Base-by-base conservation (phyloP, 2,888 invertebrate genomes). In the Aporophyla lueneburgensis region DNA sequence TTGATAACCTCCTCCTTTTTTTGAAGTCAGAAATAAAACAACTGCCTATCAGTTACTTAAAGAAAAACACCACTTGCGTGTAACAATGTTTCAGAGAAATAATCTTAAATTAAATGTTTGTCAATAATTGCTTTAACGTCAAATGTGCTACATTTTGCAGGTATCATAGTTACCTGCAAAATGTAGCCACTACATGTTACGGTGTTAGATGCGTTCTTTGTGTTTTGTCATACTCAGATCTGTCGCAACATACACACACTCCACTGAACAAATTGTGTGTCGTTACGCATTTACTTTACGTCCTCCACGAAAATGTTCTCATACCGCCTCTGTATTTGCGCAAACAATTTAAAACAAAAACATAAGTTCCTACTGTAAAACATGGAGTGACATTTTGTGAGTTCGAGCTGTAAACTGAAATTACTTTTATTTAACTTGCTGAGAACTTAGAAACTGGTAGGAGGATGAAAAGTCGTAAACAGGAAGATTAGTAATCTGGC, bases 241-340 rank as follows among this genome's bases (percentile, higher is more conserved):
- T 86, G 87, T 86, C 86, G 86, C 83, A 70, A 70, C 80, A 86
- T 84, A 87, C 86, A 90, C 85, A 89, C 92, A 78, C 77, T 89
- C 84, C 86, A 88, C 84, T 85, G 89, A 89, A 91, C 91, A 91
- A 89, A 91, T 91, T 89, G 88, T 89, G 82, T 80, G 83, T 80
- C 68, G 71, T 83, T 87, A 87, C 87, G 72, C 88, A 83, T 88
- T 90, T 89, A 87, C 87, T 86, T 83, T 78, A 86, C 78, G 76
- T 83, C 54, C 75, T 71, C 82, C 83, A 78, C 81, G 72, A 77
- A 82, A 84, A 86, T 84, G 80, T 77, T 84, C 66, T 78, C 73
- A 33, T 43, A 72, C 70, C 62, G 46, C 27, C 46, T 68, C 54
- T 67, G 59, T 66, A 65, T 71, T 70, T 66, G 72, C 58, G 53